A percentile compares a stretch with the other conserved stretches of the same genome.
Conservation (phyloP, 2,113 vertebrate genomes). For the Psittacula cyanocephala region DNA sequence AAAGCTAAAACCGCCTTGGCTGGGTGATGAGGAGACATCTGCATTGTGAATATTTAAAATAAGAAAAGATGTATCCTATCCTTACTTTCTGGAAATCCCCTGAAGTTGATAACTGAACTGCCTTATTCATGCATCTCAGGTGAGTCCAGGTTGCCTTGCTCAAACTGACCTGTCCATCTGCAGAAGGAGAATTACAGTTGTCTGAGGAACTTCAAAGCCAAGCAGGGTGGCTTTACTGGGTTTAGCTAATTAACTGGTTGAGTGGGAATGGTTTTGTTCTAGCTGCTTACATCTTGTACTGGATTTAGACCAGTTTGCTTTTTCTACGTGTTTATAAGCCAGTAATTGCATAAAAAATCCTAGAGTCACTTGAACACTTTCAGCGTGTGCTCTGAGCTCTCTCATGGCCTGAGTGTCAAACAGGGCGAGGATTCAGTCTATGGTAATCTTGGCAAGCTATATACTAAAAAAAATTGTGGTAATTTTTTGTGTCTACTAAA, state of each 20-base stretch:
- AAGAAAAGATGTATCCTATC: neutral
- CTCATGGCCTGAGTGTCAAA: neutral
- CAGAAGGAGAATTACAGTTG: neutral
- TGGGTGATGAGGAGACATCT: neutral
- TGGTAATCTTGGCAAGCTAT: neutral
- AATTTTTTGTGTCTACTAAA: neutral
- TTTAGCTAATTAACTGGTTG: neutral
- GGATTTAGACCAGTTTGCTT: neutral
- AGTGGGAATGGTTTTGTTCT: neutral
- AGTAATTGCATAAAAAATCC: neutral
- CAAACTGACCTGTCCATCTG: neutral
- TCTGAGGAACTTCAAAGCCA: neutral
- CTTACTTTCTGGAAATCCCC: neutral
- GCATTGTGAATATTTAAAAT: neutral
- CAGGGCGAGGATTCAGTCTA: neutral
- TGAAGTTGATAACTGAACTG: neutral
- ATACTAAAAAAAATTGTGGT: neutral
- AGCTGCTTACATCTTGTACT: neutral
- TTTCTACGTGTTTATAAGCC: neutral
- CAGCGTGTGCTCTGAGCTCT: neutral
- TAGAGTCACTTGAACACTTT: neutral
- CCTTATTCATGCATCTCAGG: neutral
- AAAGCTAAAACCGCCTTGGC: neutral
- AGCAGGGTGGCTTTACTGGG: neutral
- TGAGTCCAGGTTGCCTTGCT: neutral